Evolutionary conservation across 2,113 vertebrate genomes (phyloP), one percentile per base, ranked within the genome.

Genomic region (Ceyx margarethae): DNA sequence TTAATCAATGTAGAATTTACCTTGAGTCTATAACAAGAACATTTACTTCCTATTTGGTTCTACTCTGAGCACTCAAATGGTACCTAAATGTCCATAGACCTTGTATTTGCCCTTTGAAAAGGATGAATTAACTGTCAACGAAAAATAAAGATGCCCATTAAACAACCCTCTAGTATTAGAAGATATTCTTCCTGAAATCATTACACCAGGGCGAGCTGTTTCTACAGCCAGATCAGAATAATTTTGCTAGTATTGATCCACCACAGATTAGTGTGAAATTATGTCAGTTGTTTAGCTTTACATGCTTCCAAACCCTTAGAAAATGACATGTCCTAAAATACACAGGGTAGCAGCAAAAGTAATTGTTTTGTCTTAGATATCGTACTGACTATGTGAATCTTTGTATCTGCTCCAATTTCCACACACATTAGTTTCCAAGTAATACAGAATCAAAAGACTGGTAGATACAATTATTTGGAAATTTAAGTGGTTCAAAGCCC

Each of bases 71-170:
- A 71, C 84, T 91, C 67, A 81, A 67, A 90, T 43, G 78, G 71
- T 62, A 75, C 46, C 64, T 78, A 67, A 83, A 48, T 72, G 35
- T 75, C 57, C 76, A 65, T 13, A 53, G 92, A 81, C 74, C 64
- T 95, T 92, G 71, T 73, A 86, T 28, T 77, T 93, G 78, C 64
- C 64, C 84, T 96, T 92, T 91, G 67, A 90, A 94, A 75, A 57
- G 28, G 40, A 65, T 87, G 33, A 89, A 81, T 93, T 78, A 50
- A 89, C 75, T 62, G 53, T 75, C 67, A 85, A 77, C 0, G 26
- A 69, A 93, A 88, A 91, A 92, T 90, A 89, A 93, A 95, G 57
- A 87, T 54, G 74, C 5, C 13, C 60, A 85, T 89, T 92, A 60
- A 58, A 79, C 14, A 84, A 48, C 7, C 22, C 20, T 68, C n/a